Evolutionary conservation across 2,888 invertebrate species (phyloP), one percentile per base, ranked within the genome.

Genomic region (Rotaria macrura): DNA sequence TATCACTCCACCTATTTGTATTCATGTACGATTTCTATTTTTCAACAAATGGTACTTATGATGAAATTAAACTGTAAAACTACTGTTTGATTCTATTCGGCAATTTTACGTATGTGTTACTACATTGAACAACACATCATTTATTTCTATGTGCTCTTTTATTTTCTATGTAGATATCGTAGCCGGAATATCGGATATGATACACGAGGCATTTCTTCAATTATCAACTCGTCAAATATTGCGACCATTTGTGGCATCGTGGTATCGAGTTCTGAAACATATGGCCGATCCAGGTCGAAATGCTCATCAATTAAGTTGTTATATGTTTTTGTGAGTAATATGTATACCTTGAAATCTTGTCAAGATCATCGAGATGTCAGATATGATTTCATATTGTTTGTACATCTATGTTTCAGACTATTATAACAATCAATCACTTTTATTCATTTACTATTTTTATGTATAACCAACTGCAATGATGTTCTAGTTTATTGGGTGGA

Each of bases 391-490:
- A n/a, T n/a, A n/a, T n/a, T n/a, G n/a, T n/a, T n/a, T n/a, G n/a
- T n/a, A n/a, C n/a, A n/a, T 49, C 17, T 49, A 2, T 14, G 2
- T 49, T 49, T 49, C 88, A 88, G 85, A 57, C 86, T 0, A 85
- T 88, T 17, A 14, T 88, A 20, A 54, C 88, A 25, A 88, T 88
- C 6, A 88, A 88, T 49, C 65, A 72, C 12, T 6, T 25, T 25
- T 34, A 85, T 79, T 85, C 84, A 12, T 85, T 85, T 49, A 65
- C 85, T 34, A 84, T 85, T 40, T 85, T 72, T 52, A 84, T 49
- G 2, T 85, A 85, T 52, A n/a, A 84, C 43, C 47, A 84, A 54
- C 20, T 85, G 29, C 25, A 34, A 25, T 85, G 85, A 84, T 83
- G 84, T 9, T 17, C 55, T 55, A 43, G 83, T 34, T 34, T 52